A percentile compares a stretch with the other conserved stretches of the same genome.
Evolutionary conservation across 2,797 vertebrate species (phyloP).

Genomic region (Tokudaia tokunoshimensis): DNA sequence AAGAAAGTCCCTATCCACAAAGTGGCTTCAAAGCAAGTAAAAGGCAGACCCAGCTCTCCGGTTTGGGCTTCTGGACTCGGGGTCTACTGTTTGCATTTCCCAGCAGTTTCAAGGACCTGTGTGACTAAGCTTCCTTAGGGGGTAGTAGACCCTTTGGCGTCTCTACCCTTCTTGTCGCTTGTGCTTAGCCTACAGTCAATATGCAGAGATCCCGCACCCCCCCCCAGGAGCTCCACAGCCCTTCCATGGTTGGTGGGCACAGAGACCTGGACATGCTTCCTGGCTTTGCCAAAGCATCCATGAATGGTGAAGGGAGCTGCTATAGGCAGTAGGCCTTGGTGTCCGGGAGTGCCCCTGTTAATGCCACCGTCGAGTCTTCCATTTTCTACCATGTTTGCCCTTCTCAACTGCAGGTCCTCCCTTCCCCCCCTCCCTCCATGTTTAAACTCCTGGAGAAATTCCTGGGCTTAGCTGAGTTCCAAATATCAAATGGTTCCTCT

Average conservation of each 20-base stretch:
- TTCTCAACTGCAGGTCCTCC: neutral
- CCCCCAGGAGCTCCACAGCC: neutral
- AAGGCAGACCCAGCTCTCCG: neutral
- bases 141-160: neutral
- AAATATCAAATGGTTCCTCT: neutral
- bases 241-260: neutral
- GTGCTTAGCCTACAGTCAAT: neutral
- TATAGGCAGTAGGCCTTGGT: neutral
- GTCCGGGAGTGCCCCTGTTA: neutral
- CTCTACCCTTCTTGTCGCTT: neutral
- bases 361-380: neutral
- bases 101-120: neutral
- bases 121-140: neutral
- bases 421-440: neutral
- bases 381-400: neutral
- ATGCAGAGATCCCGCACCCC: neutral
- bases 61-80: neutral
- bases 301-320: neutral
- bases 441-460: neutral
- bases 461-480: neutral
- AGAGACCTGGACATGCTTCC: neutral
- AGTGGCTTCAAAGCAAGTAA: neutral
- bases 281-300: neutral
- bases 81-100: neutral
- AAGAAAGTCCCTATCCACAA: neutral